Percentiles rank a stretch among this genome's conserved stretches.
Conservation (phyloP, 35 echinoderm and acorn worm genomes). For the Eucidaris tribuloides region DNA sequence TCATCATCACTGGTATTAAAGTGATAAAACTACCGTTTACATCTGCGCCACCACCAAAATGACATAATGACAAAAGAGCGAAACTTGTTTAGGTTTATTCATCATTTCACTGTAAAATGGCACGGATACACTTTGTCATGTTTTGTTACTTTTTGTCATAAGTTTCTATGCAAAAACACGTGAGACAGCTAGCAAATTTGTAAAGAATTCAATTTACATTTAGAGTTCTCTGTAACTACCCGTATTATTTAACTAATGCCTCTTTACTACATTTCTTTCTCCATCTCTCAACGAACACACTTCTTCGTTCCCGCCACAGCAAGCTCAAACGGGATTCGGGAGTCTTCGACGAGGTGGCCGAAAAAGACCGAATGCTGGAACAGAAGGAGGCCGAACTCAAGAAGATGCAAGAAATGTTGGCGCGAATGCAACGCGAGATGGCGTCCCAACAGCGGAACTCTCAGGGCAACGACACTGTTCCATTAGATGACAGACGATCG, state of each 20-base stretch:
- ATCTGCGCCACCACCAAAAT: too few relatives aligned
- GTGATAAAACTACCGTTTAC: too few relatives aligned
- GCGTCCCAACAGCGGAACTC: constrained; percentile 3
- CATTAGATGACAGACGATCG: constrained; percentile 20
- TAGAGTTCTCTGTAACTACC: too few relatives aligned
- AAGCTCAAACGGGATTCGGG: constrained; percentile 31
- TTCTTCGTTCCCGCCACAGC: constrained; percentile 14
- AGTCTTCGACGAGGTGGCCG: constrained; percentile 26
- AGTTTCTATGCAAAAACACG: too few relatives aligned
- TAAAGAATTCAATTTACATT: too few relatives aligned
- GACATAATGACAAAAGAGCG: too few relatives aligned
- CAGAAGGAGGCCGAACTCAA: constrained; percentile 88
- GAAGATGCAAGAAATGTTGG: constrained; percentile 93
- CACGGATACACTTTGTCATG: too few relatives aligned
- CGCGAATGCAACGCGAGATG: constrained; percentile 92
- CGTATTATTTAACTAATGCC: too few relatives aligned
- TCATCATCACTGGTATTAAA: not conserved
- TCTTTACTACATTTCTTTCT: not conserved
- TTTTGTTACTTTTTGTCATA: too few relatives aligned
- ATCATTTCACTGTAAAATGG: too few relatives aligned
- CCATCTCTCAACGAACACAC: not conserved
- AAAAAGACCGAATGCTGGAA: constrained; percentile 85
- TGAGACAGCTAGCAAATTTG: too few relatives aligned
- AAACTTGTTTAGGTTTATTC: too few relatives aligned
- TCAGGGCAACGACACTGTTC: not conserved